phyloP scores from a whole-genome alignment of 2,888 invertebrate species.

The Metacarcinus magister region DNA sequence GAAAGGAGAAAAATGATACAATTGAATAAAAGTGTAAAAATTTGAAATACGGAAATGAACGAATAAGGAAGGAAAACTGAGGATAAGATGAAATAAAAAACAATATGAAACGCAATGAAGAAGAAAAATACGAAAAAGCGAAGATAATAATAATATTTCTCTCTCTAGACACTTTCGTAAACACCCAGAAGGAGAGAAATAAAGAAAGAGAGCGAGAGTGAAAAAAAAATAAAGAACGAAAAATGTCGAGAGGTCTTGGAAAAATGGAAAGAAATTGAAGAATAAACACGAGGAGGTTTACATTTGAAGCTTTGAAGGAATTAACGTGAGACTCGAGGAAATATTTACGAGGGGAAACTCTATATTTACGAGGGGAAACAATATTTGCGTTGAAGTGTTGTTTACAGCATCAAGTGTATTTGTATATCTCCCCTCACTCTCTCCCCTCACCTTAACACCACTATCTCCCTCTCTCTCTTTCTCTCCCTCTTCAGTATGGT shows the following conservation, averaged over 20 bases:
- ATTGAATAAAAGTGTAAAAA: background rate
- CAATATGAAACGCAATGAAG: background rate
- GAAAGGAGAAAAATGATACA: background rate
- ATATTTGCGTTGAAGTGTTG: background rate
- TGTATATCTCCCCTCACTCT: constrained; percentile 21
- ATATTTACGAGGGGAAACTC: no score
- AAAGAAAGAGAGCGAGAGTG: background rate
- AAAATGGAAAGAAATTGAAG: background rate
- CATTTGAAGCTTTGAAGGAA: background rate
- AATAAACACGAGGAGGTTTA: background rate
- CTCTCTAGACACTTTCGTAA: no score
- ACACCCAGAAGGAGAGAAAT: background rate
- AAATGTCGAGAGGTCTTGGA: background rate
- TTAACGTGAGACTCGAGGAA: background rate
- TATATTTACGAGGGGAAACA: no score
- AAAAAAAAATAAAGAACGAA: background rate
- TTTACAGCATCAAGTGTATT: background rate
- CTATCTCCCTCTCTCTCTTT: constrained; percentile 29
- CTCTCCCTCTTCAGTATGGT: background rate
- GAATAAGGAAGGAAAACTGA: background rate
- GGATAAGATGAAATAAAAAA: background rate
- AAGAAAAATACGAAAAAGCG: background rate
- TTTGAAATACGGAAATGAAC: background rate
- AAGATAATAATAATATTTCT: background rate
- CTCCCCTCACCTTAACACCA: background rate